Conservation (phyloP, 2,113 vertebrate species). For the Oncorhynchus nerka region DNA sequence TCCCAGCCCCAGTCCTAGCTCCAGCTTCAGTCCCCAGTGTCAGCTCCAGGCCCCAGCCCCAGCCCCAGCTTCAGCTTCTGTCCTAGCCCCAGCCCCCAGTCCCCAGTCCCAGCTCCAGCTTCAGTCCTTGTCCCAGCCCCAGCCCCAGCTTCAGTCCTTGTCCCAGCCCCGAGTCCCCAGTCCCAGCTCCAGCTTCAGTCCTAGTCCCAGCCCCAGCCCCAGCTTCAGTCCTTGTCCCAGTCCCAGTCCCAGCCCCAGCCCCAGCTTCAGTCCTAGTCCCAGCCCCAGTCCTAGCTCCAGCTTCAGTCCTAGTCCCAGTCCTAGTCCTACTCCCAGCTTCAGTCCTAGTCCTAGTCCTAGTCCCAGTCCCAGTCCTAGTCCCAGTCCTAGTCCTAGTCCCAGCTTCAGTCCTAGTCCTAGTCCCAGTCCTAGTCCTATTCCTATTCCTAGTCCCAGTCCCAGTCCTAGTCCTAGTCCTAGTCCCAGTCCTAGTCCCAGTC, state of each 20-base stretch:
- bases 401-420: background rate
- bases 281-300: no score
- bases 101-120: background rate
- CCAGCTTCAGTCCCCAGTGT: background rate
- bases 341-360: no score
- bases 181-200: background rate
- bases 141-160: background rate
- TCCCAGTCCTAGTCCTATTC: background rate
- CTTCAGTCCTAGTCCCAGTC: background rate
- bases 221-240: no score
- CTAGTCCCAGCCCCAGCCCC: background rate
- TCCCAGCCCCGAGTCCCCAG: background rate
- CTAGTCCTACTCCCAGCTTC: fast-evolving
- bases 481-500: background rate
- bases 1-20: background rate
- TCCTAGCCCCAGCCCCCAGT: background rate
- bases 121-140: background rate
- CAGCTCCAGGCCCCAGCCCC: no score
- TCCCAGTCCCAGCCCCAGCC: background rate
- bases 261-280: background rate
- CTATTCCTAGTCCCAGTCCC: background rate
- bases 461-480: background rate
- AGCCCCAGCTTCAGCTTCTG: background rate
- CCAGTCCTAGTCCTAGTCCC: no score
- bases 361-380: no score